Evolutionary conservation across 2,888 invertebrate genomes (phyloP).

Genomic region (Acrobasis suavella): DNA sequence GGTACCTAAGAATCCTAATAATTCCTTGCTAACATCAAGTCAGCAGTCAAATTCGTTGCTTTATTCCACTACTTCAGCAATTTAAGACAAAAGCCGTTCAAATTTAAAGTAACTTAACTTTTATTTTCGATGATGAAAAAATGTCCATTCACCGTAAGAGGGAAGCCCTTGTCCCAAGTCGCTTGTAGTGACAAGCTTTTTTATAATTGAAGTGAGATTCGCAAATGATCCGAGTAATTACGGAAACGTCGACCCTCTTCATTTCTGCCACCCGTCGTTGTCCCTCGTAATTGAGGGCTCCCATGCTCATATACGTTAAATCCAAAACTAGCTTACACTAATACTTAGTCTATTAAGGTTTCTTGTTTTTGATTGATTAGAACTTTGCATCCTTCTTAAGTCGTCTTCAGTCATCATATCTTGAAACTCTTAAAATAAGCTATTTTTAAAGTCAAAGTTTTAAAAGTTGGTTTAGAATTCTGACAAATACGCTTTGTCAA

Average conservation of each 20-base stretch:
- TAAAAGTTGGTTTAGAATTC: too few relatives aligned
- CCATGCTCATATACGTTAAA: slow-evolving; percentile 35
- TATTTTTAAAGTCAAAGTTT: too few relatives aligned
- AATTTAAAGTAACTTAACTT: slow-evolving; percentile 42
- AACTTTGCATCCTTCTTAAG: too few relatives aligned
- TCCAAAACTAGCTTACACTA: background rate
- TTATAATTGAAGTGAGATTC: slow-evolving; percentile 75
- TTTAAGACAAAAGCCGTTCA: slow-evolving; percentile 11
- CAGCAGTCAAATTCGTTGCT: background rate
- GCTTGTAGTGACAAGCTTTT: slow-evolving; percentile 69
- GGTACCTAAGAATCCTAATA: background rate
- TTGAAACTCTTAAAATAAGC: too few relatives aligned
- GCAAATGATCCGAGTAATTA: slow-evolving; percentile 80
- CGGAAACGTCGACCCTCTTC: slow-evolving; percentile 80
- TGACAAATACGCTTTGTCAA: too few relatives aligned
- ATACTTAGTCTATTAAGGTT: slow-evolving; percentile 5
- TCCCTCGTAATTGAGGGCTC: slow-evolving; percentile 61
- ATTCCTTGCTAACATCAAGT: background rate
- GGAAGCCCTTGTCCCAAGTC: slow-evolving; percentile 53
- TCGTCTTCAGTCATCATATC: too few relatives aligned
- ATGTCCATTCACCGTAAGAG: slow-evolving; percentile 48
- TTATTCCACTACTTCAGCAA: background rate
- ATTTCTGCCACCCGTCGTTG: slow-evolving; percentile 56
- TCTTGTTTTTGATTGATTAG: background rate
- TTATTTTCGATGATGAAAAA: slow-evolving; percentile 51